Evolutionary conservation across 2,113 vertebrate genomes (phyloP).

Genomic region (Misgurnus mizolepis): DNA sequence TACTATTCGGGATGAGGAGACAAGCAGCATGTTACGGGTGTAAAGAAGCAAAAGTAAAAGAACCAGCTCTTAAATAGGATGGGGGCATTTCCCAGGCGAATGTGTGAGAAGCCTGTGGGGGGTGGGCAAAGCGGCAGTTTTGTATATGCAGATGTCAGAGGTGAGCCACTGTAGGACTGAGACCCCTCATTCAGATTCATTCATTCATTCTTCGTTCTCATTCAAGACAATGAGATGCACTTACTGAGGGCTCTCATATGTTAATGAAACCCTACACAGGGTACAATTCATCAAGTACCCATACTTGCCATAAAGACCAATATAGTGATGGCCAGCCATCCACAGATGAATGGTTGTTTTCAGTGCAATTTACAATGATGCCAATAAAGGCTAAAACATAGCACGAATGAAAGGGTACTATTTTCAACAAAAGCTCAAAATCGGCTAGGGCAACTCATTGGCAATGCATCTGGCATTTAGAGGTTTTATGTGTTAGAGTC

Average conservation of each 20-base stretch:
- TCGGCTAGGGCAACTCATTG: neutral
- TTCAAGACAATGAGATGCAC: conserved; percentile 50
- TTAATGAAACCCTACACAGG: conserved; percentile 44
- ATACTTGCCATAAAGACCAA: conserved; percentile 31
- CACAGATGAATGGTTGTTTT: conserved; percentile 32
- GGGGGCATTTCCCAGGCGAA: conserved; percentile 33
- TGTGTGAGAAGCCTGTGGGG: conserved; percentile 25
- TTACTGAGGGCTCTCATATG: conserved; percentile 53
- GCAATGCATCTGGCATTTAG: neutral
- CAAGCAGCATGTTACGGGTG: neutral
- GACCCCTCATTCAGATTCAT: conserved; percentile 46
- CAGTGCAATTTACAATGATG: conserved; percentile 21
- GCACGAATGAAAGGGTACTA: neutral
- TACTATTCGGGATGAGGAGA: neutral
- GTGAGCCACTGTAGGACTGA: conserved; percentile 47
- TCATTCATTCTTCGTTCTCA: conserved; percentile 39
- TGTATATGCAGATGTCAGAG: conserved; percentile 52
- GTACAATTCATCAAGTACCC: conserved; percentile 36
- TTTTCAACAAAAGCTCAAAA: conserved; percentile 12
- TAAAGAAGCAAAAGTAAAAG: conserved; percentile 15
- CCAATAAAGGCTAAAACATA: neutral
- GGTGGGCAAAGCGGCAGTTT: conserved; percentile 12
- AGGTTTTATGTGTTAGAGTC: neutral
- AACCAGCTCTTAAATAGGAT: neutral
- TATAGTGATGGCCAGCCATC: conserved; percentile 9